phyloP scores from a whole-genome alignment of 1,140 invertebrate species.

The Popillia japonica region DNA sequence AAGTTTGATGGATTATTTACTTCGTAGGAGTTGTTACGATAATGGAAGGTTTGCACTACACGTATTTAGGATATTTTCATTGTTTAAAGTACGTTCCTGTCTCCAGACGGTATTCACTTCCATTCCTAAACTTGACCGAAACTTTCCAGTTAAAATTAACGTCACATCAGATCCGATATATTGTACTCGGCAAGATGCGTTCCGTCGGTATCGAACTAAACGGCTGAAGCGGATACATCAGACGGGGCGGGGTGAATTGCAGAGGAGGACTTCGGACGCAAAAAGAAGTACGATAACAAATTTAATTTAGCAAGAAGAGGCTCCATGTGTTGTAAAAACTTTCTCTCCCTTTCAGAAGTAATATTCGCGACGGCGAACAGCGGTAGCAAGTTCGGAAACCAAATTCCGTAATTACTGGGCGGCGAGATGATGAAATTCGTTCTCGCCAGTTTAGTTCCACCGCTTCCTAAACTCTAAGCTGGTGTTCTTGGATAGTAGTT shows the following conservation, averaged over 20 bases:
- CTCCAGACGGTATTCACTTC: too few species aligned
- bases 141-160: neutral
- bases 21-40: neutral
- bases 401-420: conserved; percentile 31
- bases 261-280: neutral
- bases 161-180: neutral
- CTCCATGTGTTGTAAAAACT: conserved; percentile 30
- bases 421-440: conserved; percentile 23
- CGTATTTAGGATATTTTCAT: too few species aligned
- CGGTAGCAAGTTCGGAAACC: conserved; percentile 20
- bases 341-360: conserved; percentile 31
- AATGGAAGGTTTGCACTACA: too few species aligned
- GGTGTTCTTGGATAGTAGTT: too few species aligned
- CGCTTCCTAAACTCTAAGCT: too few species aligned
- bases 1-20: conserved; percentile 11
- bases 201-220: too few species aligned
- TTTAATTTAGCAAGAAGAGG: conserved; percentile 34
- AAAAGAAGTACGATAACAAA: conserved; percentile 29
- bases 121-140: neutral
- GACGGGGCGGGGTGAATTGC: neutral
- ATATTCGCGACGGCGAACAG: neutral
- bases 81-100: too few species aligned
- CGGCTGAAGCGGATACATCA: too few species aligned
- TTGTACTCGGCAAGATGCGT: too few species aligned
- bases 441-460: neutral